Evolutionary conservation across 2,797 vertebrate species (phyloP).

Genomic region (Bradypus variegatus): DNA sequence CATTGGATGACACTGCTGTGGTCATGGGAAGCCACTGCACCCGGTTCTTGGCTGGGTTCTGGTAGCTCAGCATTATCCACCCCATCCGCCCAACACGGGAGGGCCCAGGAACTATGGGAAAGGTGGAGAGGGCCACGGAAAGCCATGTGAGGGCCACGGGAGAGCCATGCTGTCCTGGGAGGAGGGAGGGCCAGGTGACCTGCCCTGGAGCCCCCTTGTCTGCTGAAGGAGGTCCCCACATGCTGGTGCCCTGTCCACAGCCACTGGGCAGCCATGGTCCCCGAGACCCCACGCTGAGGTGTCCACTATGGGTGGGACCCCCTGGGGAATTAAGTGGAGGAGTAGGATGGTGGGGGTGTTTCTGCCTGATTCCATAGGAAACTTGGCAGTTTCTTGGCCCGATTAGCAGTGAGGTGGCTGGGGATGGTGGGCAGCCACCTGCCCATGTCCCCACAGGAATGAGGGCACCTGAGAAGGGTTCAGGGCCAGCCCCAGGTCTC

Average conservation of each 20-base stretch:
- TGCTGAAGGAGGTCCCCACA: background rate
- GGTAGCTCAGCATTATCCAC: background rate
- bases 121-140: background rate
- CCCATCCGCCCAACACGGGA: background rate
- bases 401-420: background rate
- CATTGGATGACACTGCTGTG: background rate
- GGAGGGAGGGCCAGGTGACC: background rate
- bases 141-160: background rate
- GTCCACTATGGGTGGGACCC: background rate
- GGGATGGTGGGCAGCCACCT: background rate
- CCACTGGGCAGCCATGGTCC: background rate
- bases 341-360: background rate
- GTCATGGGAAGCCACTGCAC: background rate
- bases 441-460: background rate
- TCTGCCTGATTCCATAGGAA: background rate
- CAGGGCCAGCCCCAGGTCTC: no score
- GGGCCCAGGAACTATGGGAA: background rate
- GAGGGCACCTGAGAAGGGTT: background rate
- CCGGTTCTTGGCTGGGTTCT: background rate
- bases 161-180: background rate
- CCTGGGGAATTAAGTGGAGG: background rate
- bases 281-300: no score
- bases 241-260: background rate
- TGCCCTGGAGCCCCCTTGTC: background rate
- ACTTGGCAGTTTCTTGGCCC: background rate